phyloP scores from a whole-genome alignment of 2,888 invertebrate species.

The Cosmia pyralina region DNA sequence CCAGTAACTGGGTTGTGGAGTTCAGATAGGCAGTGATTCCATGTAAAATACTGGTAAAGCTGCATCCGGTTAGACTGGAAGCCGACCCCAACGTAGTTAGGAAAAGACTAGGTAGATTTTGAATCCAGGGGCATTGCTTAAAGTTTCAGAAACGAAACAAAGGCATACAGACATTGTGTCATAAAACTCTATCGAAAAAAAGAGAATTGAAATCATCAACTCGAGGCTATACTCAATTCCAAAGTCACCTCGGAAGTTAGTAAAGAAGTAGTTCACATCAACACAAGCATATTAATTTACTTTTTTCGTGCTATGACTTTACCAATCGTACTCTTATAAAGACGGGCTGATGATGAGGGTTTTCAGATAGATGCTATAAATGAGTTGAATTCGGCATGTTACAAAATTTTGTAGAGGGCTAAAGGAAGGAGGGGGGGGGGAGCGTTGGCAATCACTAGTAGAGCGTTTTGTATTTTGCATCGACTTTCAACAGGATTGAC shows the following conservation, averaged over 20 bases:
- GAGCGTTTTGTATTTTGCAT: too few species aligned
- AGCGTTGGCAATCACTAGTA: too few species aligned
- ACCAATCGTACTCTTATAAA: not conserved
- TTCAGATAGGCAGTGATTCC: too few species aligned
- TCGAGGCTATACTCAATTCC: not conserved
- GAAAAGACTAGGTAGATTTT: not conserved
- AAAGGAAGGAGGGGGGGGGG: too few species aligned
- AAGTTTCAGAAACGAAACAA: not conserved
- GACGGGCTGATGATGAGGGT: too few species aligned
- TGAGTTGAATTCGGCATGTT: not conserved
- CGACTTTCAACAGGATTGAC: too few species aligned
- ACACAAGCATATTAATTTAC: not conserved
- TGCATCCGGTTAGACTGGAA: too few species aligned
- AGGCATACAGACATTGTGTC: not conserved
- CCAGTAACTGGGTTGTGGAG: not conserved
- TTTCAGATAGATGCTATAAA: not conserved
- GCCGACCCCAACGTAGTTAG: too few species aligned
- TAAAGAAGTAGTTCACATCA: not conserved
- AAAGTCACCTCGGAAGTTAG: not conserved
- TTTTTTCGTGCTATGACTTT: not conserved
- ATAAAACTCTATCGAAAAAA: not conserved
- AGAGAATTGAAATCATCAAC: not conserved
- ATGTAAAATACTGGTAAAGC: too few species aligned
- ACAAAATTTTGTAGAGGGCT: not conserved
- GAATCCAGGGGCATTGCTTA: not conserved